Conservation (phyloP, 2,888 invertebrate species). For the Agapetus fuscipes region DNA sequence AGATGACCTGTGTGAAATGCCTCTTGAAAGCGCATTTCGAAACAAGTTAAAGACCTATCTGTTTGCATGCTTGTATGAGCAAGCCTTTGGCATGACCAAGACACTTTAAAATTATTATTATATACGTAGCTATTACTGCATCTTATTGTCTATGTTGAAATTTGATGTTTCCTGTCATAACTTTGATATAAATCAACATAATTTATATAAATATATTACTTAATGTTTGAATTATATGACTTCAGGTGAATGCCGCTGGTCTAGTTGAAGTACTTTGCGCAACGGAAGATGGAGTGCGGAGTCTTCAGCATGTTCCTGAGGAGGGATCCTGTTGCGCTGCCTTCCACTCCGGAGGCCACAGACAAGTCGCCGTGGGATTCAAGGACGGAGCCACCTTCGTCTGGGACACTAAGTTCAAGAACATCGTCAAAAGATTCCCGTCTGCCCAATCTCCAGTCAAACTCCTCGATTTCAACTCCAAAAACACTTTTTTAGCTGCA, state of each 20-base stretch:
- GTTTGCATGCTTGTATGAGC: no score
- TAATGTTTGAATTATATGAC: slow-evolving; percentile 17
- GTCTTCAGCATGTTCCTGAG: slow-evolving; percentile 38
- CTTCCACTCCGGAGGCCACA: slow-evolving; percentile 40
- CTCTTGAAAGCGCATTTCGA: no score
- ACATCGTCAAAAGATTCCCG: slow-evolving; percentile 38
- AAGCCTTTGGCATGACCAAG: no score
- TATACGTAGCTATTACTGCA: no score
- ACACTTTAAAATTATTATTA: no score
- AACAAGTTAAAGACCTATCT: no score
- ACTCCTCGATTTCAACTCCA: slow-evolving; percentile 39
- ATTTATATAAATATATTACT: background rate
- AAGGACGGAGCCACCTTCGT: slow-evolving; percentile 40
- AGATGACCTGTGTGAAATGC: no score
- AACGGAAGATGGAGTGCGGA: slow-evolving; percentile 36
- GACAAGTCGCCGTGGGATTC: slow-evolving; percentile 39
- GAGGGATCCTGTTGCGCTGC: slow-evolving; percentile 41
- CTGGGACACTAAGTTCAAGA: slow-evolving; percentile 43
- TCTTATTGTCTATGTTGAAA: no score
- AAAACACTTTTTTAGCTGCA: slow-evolving; percentile 41
- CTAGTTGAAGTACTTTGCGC: slow-evolving; percentile 38
- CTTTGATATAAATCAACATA: background rate
- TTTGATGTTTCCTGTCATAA: no score
- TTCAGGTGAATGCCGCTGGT: slow-evolving; percentile 40
- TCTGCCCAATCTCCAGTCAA: slow-evolving; percentile 34